These are phyloP conservation scores for Ditula angustiorana DNA, from an alignment of 2,888 invertebrate genomes.

Conservation along the genomic window DNA sequence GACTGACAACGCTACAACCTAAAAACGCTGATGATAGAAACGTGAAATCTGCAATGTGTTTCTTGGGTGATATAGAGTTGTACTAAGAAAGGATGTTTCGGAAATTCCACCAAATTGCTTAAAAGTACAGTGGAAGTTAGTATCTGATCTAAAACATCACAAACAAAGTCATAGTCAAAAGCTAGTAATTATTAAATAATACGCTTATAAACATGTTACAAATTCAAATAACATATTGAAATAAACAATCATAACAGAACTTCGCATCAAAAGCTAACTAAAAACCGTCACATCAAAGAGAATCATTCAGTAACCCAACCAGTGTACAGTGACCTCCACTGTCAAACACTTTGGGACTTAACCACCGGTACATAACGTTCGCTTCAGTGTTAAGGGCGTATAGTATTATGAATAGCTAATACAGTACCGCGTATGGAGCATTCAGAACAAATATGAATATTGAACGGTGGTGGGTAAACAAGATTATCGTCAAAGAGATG, in stretches of 20 bases:
- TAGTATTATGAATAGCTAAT: conserved; percentile 1
- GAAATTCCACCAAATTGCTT: no score
- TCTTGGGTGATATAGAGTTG: no score
- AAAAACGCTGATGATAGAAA: no score
- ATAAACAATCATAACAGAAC: conserved; percentile 40
- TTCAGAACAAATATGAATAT: conserved; percentile 38
- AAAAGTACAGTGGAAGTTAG: no score
- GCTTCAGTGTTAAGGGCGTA: neutral
- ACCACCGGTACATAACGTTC: neutral
- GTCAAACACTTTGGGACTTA: neutral
- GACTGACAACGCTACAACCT: no score
- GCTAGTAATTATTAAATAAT: no score
- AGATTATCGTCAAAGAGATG: conserved; percentile 38
- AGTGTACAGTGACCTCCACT: neutral
- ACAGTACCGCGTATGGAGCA: conserved; percentile 29
- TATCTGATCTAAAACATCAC: no score
- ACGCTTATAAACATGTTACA: no score
- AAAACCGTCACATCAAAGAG: conserved; percentile 49
- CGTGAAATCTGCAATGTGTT: no score
- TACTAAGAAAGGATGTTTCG: no score
- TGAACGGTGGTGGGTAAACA: conserved; percentile 34
- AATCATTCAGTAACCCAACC: conserved; percentile 43
- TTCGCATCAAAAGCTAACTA: conserved; percentile 37
- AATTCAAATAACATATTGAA: conserved; percentile 19
- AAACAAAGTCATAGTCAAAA: no score